These are phyloP conservation scores for Sardinella longiceps DNA, from an alignment of 2,797 vertebrate genomes.

Conservation along the genomic window DNA sequence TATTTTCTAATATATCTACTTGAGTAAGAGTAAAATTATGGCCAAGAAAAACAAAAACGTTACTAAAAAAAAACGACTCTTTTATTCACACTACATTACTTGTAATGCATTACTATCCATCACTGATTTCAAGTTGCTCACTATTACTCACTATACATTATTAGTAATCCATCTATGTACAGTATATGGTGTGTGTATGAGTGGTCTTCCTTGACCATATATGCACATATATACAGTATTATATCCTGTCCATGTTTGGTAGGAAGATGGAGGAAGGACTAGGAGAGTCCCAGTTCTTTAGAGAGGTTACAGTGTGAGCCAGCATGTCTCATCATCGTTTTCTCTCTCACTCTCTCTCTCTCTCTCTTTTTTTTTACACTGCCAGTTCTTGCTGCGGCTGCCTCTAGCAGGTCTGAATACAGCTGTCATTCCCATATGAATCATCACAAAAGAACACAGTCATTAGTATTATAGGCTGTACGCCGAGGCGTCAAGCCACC, in stretches of 20 bases:
- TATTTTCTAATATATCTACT: too few relatives aligned
- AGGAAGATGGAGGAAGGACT: background rate
- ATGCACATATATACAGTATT: constrained; percentile 31
- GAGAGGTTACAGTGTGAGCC: background rate
- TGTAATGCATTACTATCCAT: too few relatives aligned
- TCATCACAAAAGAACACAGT: constrained; percentile 67
- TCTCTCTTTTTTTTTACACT: constrained; percentile 47
- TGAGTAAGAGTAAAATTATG: too few relatives aligned
- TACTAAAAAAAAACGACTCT: too few relatives aligned
- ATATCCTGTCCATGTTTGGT: background rate
- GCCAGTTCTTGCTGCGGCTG: constrained; percentile 47
- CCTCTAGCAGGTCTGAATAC: constrained; percentile 58
- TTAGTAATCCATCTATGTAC: background rate
- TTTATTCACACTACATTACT: too few relatives aligned
- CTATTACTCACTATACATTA: too few relatives aligned
- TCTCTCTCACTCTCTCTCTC: constrained; percentile 2
- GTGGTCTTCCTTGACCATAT: background rate
- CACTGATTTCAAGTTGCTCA: too few relatives aligned
- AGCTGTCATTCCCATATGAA: constrained; percentile 68
- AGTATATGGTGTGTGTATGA: background rate
- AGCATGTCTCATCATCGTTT: constrained; percentile 36
- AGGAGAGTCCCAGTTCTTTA: constrained; percentile 40
- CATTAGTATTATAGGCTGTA: constrained; percentile 73
- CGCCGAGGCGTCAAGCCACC: constrained; percentile 66
- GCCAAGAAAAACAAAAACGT: too few relatives aligned